These are phyloP conservation scores for Corbicula japonica DNA, from an alignment of 2,888 invertebrate genomes.

Conservation along the genomic window DNA sequence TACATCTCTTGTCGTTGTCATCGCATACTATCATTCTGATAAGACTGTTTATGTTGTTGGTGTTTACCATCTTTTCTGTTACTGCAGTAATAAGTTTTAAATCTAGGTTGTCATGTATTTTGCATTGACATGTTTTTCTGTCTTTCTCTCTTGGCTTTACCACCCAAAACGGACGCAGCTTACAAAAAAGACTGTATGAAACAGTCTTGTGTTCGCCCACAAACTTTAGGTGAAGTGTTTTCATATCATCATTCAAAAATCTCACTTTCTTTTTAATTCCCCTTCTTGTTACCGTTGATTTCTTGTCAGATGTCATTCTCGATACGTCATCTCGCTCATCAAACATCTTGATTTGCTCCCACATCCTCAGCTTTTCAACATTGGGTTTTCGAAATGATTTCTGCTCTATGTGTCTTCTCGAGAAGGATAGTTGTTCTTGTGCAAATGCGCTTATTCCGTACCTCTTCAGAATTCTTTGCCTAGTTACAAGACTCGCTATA, in stretches of 20 bases:
- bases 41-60: constrained; percentile 21
- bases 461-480: background rate
- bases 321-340: too few species aligned
- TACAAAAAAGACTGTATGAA: constrained; percentile 53
- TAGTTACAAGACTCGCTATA: background rate
- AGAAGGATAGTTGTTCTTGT: background rate
- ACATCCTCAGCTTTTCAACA: background rate
- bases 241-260: too few species aligned
- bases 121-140: constrained; percentile 17
- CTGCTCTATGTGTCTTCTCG: constrained; percentile 7
- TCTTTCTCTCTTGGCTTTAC: constrained; percentile 50
- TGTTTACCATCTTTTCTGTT: constrained; percentile 11
- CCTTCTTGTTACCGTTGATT: too few species aligned
- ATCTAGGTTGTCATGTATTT: constrained; percentile 48
- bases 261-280: too few species aligned
- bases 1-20: constrained; percentile 17
- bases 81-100: constrained; percentile 34
- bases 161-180: constrained; percentile 53
- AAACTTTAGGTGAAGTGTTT: too few species aligned
- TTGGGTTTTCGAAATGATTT: background rate
- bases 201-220: too few species aligned
- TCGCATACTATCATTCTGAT: constrained; percentile 27
- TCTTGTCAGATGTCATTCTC: too few species aligned
- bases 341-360: too few species aligned
- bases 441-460: background rate